Percentiles rank a stretch among this genome's conserved stretches.
These are phyloP conservation scores for Tenodera sinensis DNA, from an alignment of 2,888 invertebrate species.

Conservation along the genomic window DNA sequence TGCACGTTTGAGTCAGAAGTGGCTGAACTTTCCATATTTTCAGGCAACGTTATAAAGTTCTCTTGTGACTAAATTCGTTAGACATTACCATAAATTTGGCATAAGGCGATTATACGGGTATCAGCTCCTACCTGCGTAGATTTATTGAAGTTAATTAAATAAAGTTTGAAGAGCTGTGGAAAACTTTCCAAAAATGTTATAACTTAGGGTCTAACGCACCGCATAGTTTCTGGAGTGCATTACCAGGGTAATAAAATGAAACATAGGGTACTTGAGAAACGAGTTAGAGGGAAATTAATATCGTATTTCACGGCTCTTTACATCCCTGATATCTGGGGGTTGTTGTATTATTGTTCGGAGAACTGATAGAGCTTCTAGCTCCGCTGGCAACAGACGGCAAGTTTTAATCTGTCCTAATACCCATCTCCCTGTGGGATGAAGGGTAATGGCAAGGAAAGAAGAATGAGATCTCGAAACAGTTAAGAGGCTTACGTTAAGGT, in stretches of 20 bases:
- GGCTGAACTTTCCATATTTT: background rate
- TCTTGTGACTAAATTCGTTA: background rate
- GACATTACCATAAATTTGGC: background rate
- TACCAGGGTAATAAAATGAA: background rate
- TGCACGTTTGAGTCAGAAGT: no score
- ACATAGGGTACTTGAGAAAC: background rate
- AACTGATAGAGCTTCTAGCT: background rate
- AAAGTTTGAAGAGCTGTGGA: background rate
- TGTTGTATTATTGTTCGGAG: background rate
- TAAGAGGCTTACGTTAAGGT: conserved; percentile 9
- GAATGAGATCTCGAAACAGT: background rate
- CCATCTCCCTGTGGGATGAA: background rate
- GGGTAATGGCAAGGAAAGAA: background rate
- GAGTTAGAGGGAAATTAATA: background rate
- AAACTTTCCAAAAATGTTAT: background rate
- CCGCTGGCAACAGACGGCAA: background rate
- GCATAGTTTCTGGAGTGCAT: background rate
- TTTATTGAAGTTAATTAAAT: background rate
- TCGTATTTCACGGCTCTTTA: background rate
- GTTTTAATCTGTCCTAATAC: conserved; percentile 6
- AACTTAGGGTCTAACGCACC: background rate
- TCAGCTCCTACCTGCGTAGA: background rate
- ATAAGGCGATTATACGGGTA: background rate
- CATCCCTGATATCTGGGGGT: background rate
- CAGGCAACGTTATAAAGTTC: background rate